Evolutionary conservation across 2,888 invertebrate genomes (phyloP).

Genomic region (Dryococelus australis): DNA sequence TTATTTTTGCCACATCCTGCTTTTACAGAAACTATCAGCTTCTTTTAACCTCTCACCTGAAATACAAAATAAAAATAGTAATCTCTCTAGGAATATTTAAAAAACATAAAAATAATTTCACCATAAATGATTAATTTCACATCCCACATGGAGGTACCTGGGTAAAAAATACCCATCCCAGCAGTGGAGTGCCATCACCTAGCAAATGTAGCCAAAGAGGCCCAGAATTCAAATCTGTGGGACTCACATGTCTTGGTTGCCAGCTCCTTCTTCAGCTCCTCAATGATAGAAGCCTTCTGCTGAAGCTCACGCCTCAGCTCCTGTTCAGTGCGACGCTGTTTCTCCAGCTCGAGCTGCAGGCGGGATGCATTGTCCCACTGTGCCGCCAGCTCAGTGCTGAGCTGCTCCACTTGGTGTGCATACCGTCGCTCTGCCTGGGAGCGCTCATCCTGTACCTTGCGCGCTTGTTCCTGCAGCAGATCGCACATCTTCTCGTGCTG

Average conservation of each 20-base stretch:
- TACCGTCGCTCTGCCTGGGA: conserved; percentile 58
- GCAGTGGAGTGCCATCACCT: too few species aligned
- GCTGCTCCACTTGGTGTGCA: conserved; percentile 74
- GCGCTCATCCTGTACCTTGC: conserved; percentile 50
- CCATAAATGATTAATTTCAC: too few species aligned
- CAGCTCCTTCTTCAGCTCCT: conserved; percentile 81
- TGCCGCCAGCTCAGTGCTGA: conserved; percentile 78
- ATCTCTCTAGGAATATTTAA: too few species aligned
- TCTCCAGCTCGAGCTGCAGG: conserved; percentile 77
- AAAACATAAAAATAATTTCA: too few species aligned
- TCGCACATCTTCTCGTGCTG: conserved; percentile 80
- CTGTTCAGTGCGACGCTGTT: conserved; percentile 77
- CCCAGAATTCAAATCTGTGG: too few species aligned
- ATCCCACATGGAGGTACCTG: too few species aligned
- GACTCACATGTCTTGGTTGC: conserved; percentile 75
- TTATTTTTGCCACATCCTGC: too few species aligned
- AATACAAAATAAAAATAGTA: too few species aligned
- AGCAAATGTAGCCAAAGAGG: too few species aligned
- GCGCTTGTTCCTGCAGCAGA: conserved; percentile 74
- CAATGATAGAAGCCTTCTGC: conserved; percentile 77
- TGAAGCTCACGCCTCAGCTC: conserved; percentile 79
- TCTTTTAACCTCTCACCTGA: too few species aligned
- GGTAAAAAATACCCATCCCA: too few species aligned
- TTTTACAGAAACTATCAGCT: too few species aligned
- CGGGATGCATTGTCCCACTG: conserved; percentile 84